Evolutionary conservation across 1,140 invertebrate genomes (phyloP), one percentile per base, ranked within the genome.

Genomic region (Drosophila nebulosa): DNA sequence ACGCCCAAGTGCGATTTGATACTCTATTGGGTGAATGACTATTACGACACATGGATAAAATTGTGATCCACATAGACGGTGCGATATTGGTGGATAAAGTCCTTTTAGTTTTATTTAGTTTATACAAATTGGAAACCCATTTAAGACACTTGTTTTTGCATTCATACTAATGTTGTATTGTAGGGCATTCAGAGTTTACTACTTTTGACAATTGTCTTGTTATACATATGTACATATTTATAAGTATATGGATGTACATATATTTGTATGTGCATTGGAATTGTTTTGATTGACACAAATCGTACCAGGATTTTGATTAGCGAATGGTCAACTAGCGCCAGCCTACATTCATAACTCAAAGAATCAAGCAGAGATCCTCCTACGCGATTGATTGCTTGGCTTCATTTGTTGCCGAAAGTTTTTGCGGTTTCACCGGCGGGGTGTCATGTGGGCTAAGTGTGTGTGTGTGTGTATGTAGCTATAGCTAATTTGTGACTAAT

Each of bases 401-500:
- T 55, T 55, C 27, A 26, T 35, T 27, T 51, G 30, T 55, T 14
- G 46, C 30, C 52, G 52, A 61, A 46, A 76, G 50, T 69, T 76
- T 52, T 64, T 73, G 69, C 50, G 14, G 58, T 46, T 2, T 46
- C 5, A 2, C 16, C 16, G 2, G 59, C 52, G 57, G 46, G 76
- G 57, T 84, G 77, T 85, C 79, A 85, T 83, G 62, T 24, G 12
- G 35, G n/a, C n/a, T 36, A 36, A 36, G 14, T 36, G 14, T 24
- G 24, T 24, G 4, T 24, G 24, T 24, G 4, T 4, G 27, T 46
- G 16, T 46, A 46, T 21, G 39, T 21, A 46, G 39, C 39, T 46
- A n/a, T n/a, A 65, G 59, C 57, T 84, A 85, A 84, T 80, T 86
- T 85, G 80, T 62, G 72, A 30, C 62, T 73, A 64, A 46, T 46